Evolutionary conservation across 2,888 invertebrate species (phyloP).

Genomic region (Alloscopus bannaensis): DNA sequence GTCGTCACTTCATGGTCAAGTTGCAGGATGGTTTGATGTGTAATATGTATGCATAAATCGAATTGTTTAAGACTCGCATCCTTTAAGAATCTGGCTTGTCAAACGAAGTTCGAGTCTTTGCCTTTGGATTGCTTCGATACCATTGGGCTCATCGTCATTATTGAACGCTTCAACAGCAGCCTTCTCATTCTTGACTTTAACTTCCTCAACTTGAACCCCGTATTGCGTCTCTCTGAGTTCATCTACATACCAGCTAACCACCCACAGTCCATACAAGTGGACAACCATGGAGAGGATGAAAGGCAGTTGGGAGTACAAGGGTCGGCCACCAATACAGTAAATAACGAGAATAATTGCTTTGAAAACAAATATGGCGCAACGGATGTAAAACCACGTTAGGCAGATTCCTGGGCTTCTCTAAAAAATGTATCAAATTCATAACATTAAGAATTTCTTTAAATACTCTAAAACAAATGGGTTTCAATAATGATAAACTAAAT

Average conservation of each 20-base stretch:
- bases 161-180: slow-evolving; percentile 16
- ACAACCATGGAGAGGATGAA: slow-evolving; percentile 68
- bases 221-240: slow-evolving; percentile 50
- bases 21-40: too few species aligned
- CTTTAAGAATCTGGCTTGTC: too few species aligned
- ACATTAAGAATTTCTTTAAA: too few species aligned
- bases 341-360: slow-evolving; percentile 68
- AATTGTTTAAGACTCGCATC: too few species aligned
- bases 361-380: slow-evolving; percentile 70
- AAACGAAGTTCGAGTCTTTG: slow-evolving; percentile 27
- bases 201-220: slow-evolving; percentile 37
- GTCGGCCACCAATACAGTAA: slow-evolving; percentile 68
- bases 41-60: too few species aligned
- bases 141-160: slow-evolving; percentile 55
- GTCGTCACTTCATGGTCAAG: too few species aligned
- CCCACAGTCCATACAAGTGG: slow-evolving; percentile 70
- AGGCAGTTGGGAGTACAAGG: slow-evolving; percentile 68
- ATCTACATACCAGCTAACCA: slow-evolving; percentile 67
- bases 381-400: slow-evolving; percentile 70
- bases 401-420: slow-evolving; percentile 63
- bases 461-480: too few species aligned
- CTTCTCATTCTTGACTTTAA: slow-evolving; percentile 23
- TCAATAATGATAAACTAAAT: too few species aligned
- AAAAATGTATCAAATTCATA: slow-evolving; percentile 2
- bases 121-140: slow-evolving; percentile 53